Conservation (phyloP, 2,113 vertebrate genomes). For the Elephas maximus region DNA sequence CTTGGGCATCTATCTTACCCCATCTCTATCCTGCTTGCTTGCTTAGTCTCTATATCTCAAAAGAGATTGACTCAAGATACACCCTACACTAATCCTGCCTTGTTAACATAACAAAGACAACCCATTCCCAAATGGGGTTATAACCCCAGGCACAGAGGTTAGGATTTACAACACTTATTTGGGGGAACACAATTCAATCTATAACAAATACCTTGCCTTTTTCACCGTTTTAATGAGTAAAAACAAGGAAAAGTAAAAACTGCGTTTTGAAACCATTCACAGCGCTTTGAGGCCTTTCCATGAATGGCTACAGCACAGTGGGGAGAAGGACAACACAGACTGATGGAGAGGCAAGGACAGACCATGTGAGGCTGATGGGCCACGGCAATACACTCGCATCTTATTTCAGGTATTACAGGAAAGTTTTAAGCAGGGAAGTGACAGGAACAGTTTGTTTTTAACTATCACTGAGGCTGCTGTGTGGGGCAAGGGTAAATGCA, state of each 20-base stretch:
- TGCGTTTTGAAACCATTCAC: background rate
- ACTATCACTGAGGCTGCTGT: background rate
- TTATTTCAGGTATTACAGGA: background rate
- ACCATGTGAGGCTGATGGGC: background rate
- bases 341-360: background rate
- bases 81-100: too few species aligned
- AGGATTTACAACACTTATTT: too few species aligned
- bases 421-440: background rate
- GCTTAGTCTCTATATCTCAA: too few species aligned
- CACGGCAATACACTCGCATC: rapidly evolving
- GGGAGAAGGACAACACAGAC: background rate
- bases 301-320: background rate
- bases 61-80: too few species aligned
- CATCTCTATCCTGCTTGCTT: too few species aligned
- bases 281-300: background rate
- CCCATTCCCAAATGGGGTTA: too few species aligned
- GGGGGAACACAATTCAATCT: too few species aligned
- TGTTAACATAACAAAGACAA: too few species aligned
- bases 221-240: background rate
- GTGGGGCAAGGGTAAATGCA: background rate
- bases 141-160: too few species aligned
- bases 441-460: background rate
- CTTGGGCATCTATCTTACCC: too few species aligned
- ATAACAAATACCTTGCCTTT: background rate
- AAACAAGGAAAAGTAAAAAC: background rate